Evolutionary conservation across 2,113 vertebrate genomes (phyloP), one percentile per base, ranked within the genome.

Genomic region (Psittacara wagleri): DNA sequence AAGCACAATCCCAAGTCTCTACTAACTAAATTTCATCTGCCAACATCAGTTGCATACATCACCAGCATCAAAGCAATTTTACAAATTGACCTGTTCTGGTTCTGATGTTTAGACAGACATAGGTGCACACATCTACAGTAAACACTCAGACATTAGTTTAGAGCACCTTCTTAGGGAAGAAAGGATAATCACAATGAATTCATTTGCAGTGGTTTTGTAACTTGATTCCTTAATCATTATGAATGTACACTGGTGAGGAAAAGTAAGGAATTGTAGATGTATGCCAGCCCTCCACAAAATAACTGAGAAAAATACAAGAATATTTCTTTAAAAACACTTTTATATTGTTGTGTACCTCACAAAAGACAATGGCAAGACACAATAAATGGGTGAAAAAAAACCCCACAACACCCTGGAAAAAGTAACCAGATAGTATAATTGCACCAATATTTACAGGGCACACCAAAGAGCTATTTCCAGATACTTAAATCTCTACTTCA

Each of bases 381-480:
- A 78, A 17, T 3, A 84, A 61, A 1, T 9, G 4, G 13, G 43
- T 19, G 15, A 28, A 31, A n/a, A 48, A 48, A 5, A 39, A 9
- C 0, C 4, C n/a, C 62, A 39, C 37, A 59, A 35, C 57, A 59
- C 57, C 22, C 33, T 59, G 57, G 33, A 44, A 77, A 79, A 80
- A 62, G n/a, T 61, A 51, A 79, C 3, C 17, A 81, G 13, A 49
- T 70, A 49, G 20, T 82, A 4, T 27, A 81, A 86, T 70, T 52
- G 77, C 17, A 33, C 5, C 49, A 51, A 7, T 59, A 90, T 70
- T 55, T 75, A 67, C 15, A 33, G 6, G 27, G 17, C 23, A 74
- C 11, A 37, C 3, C 20, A 41, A 29, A 72, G 12, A 83, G 11
- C 5, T 77, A 66, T 39, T 75, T 62, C 55, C 0, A 0, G 28